Conservation (phyloP, 2,113 vertebrate species). For the human region DNA sequence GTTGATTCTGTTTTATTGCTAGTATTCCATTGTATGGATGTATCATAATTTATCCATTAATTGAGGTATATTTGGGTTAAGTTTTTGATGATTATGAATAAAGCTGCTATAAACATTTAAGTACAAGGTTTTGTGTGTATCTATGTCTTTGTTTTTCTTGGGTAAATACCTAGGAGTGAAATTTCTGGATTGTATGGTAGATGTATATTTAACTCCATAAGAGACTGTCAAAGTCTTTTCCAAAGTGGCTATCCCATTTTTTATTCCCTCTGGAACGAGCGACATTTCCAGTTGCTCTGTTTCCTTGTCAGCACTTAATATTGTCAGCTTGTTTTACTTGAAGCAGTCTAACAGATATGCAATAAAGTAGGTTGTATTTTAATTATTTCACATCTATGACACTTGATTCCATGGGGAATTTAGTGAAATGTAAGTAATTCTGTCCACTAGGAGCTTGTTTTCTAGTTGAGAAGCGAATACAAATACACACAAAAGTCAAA, state of each 20-base stretch:
- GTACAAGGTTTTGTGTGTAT: neutral
- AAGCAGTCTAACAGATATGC: neutral
- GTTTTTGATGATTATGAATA: constrained; percentile 30
- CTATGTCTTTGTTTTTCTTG: neutral
- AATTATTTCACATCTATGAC: neutral
- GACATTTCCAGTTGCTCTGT: neutral
- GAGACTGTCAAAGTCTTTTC: neutral
- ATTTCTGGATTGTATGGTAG: neutral
- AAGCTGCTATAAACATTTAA: constrained; percentile 8
- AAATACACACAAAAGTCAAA: neutral
- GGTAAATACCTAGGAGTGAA: neutral
- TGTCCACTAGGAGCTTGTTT: neutral
- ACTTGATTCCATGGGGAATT: neutral
- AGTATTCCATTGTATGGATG: neutral
- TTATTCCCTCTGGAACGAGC: neutral
- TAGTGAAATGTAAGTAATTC: neutral
- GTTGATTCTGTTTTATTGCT: neutral
- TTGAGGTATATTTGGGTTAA: neutral
- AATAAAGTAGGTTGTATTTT: neutral
- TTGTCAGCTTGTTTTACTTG: neutral
- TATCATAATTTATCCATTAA: neutral
- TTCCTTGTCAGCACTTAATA: neutral
- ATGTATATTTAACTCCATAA: neutral
- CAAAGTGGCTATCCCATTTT: neutral
- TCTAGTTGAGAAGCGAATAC: neutral